Conservation (phyloP, 2,888 invertebrate genomes). For the Drosophila imparisetae region DNA sequence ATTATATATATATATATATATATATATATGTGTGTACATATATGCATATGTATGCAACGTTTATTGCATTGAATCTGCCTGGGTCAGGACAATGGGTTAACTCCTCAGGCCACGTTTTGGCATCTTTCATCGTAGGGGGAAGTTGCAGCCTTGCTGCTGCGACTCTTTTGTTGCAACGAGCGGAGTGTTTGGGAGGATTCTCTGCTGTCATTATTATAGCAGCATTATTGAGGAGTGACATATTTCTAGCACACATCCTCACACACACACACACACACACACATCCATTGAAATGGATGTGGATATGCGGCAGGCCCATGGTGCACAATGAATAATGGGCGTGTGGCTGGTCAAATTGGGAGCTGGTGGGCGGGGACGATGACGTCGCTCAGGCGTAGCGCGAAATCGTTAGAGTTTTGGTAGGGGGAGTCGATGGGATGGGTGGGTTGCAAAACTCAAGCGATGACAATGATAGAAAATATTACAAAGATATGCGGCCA, state of each 20-base stretch:
- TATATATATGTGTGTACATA: too few relatives aligned
- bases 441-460: conserved; percentile 43
- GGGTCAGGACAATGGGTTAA: background rate
- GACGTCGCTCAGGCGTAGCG: conserved; percentile 35
- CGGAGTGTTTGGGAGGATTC: conserved; percentile 23
- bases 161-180: conserved; percentile 20
- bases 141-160: conserved; percentile 20
- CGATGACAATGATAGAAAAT: conserved; percentile 82
- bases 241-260: conserved; percentile 18
- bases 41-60: background rate
- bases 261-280: conserved; percentile 13
- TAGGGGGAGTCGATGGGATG: background rate
- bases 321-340: conserved; percentile 62
- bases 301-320: conserved; percentile 19
- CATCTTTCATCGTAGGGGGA: conserved; percentile 2
- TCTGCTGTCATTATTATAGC: conserved; percentile 46
- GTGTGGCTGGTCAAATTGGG: conserved; percentile 55
- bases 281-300: background rate
- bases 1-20: conserved; percentile 19
- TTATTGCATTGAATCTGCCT: background rate
- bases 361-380: conserved; percentile 24
- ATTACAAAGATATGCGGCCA: conserved; percentile 81
- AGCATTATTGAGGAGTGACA: conserved; percentile 60
- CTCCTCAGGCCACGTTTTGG: conserved; percentile 2
- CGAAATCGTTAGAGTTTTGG: background rate